Base-by-base conservation (phyloP, 2,113 vertebrate species). In the Pleuronectes platessa region DNA sequence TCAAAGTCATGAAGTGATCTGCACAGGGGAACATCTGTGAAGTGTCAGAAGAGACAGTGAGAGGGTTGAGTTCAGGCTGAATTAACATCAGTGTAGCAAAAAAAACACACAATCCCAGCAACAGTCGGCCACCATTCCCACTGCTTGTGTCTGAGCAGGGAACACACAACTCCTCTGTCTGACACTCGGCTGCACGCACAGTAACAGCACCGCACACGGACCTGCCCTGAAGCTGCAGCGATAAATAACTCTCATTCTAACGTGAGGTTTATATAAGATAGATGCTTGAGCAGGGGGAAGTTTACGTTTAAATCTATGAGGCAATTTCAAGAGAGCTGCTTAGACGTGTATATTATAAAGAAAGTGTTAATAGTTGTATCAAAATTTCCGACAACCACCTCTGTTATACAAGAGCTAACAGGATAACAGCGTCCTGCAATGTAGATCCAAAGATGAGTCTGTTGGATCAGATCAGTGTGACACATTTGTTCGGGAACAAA, bases 121-220 rank as follows among this genome's bases (percentile, higher is more conserved):
- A 24, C 84, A 72, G 72, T 66, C 58, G 67, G 69, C 71, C 4
- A 61, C 64, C 80, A 86, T 85, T 80, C 86, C 90, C 88, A 87
- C 86, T 56, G 89, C 81, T 53, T 47, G 78, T 78, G 14, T 82
- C 72, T 37, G 3, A 47, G 76, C 78, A 26, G 13, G 77, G 24
- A 51, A 76, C 63, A 92, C 83, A 91, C 53, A n/a, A 58, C 17
- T 24, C 24, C 70, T 78, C 89, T 90, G 88, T 90, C 56, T 55
- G n/a, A 40, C 61, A 4, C 20, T 35, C 64, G 71, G 71, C 83
- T 66, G 61, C 49, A 62, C 55, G 66, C 72, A 69, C 60, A 74
- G 37, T 45, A 47, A 80, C 70, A 74, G 40, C 54, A 59, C 61
- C 59, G 53, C 63, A 69, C 51, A 53, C 9, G 18, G 2, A 23